These are phyloP conservation scores for Tiliqua scincoides DNA, from an alignment of 2,113 vertebrate genomes.

Conservation along the genomic window DNA sequence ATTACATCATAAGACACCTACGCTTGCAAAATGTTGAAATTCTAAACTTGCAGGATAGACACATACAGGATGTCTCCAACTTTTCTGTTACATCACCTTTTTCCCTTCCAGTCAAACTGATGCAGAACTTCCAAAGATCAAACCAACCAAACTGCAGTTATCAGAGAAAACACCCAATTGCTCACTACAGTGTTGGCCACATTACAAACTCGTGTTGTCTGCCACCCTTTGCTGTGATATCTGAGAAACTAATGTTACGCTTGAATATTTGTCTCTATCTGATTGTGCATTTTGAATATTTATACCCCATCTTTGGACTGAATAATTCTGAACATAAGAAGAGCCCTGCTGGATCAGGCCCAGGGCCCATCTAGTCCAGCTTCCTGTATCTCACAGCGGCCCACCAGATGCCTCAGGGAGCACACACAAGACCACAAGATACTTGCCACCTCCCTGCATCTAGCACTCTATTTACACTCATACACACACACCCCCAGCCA, in stretches of 20 bases:
- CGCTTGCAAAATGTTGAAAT: slow-evolving; percentile 36
- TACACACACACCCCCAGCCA: too few species aligned
- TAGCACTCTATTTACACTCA: too few species aligned
- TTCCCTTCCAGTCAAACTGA: not conserved
- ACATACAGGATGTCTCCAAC: not conserved
- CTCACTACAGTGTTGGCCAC: not conserved
- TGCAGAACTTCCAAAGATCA: not conserved
- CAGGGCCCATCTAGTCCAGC: too few species aligned
- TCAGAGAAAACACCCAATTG: not conserved
- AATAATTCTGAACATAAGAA: too few species aligned
- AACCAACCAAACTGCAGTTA: not conserved
- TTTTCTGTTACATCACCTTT: not conserved
- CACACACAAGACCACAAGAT: too few species aligned
- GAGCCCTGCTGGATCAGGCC: too few species aligned
- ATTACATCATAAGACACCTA: not conserved
- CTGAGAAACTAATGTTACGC: not conserved
- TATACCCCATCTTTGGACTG: too few species aligned
- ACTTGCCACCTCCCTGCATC: too few species aligned
- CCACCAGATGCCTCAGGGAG: too few species aligned
- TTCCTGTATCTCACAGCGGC: too few species aligned
- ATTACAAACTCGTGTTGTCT: not conserved
- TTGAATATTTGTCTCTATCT: not conserved
- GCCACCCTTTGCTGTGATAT: not conserved
- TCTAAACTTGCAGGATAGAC: slow-evolving; percentile 20
- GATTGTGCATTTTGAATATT: too few species aligned